Evolutionary conservation across 1,140 invertebrate genomes (phyloP), one percentile per base, ranked within the genome.

Genomic region (Reticulitermes speratus): DNA sequence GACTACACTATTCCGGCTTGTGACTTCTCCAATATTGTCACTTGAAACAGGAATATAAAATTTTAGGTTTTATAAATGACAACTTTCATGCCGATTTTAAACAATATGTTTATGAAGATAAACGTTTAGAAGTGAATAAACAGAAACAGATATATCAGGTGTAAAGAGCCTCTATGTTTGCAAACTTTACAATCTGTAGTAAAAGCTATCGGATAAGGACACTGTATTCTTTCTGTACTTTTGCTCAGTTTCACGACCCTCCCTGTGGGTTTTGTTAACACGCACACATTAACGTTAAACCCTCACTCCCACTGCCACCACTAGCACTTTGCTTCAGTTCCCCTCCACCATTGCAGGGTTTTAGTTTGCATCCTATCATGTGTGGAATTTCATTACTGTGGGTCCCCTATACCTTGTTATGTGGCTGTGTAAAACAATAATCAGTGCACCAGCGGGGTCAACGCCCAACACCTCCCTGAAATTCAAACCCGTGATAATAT

Each of bases 321-420:
- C 25, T 2, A 16, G 25, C 21, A 65, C 59, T 65, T 65, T 23
- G 14, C 59, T 65, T 65, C 59, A 65, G 16, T 30, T 30, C 65
- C 55, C 65, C 65, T 30, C 65, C n/a, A 14, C 65, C 65, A 75
- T 5, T 75, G 65, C 65, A 9, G 65, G 65, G 65, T n/a, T 75
- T 75, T 75, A 75, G 65, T 75, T 75, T 75, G 65, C 65, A 75
- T 75, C 65, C 65, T 30, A 75, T 75, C 65, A 75, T 75, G 65
- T 75, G 65, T 75, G 65, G 65, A 75, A 75, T 75, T 75, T 75
- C 65, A 75, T 75, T 75, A 75, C 25, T 75, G 65, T 14, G n/a
- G 65, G 65, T 30, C 65, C 65, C 65, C 65, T 30, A 75, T 75
- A 75, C 65, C 65, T 75, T 75, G 65, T 75, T 75, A 55, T 55